Conservation (phyloP, 2,113 vertebrate genomes). For the Entelurus aequoreus region DNA sequence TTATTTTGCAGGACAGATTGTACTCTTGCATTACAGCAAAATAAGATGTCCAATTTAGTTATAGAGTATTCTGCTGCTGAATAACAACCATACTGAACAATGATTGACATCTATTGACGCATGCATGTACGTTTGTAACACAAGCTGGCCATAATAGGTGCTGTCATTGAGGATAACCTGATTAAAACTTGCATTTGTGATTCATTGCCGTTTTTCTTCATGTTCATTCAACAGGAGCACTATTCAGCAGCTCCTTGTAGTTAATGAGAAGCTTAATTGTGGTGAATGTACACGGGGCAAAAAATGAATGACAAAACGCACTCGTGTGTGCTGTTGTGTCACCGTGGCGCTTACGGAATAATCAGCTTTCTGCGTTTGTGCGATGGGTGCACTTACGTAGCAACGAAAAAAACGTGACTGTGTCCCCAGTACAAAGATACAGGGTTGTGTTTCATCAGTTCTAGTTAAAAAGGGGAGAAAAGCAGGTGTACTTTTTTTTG, state of each 20-base stretch:
- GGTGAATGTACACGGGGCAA: slow-evolving; percentile 34
- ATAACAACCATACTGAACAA: neutral
- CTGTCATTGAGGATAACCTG: slow-evolving; percentile 29
- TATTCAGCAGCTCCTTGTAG: slow-evolving; percentile 51
- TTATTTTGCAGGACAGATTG: too few relatives aligned
- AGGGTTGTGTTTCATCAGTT: neutral
- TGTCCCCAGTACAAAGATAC: neutral
- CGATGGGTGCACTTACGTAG: slow-evolving; percentile 36
- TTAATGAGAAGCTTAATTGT: slow-evolving; percentile 64
- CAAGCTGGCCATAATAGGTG: slow-evolving; percentile 20
- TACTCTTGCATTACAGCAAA: neutral
- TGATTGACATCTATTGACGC: neutral
- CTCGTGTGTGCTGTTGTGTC: slow-evolving; percentile 37
- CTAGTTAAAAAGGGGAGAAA: neutral
- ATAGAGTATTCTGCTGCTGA: neutral
- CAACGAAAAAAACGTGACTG: slow-evolving; percentile 18
- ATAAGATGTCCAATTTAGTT: neutral
- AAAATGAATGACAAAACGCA: slow-evolving; percentile 63
- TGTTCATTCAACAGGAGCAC: slow-evolving; percentile 7
- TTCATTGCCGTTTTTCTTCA: slow-evolving; percentile 39
- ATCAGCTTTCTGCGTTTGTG: slow-evolving; percentile 35
- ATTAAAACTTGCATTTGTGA: slow-evolving; percentile 45
- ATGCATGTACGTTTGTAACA: slow-evolving; percentile 8
- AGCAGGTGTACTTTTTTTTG: neutral
- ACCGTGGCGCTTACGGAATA: slow-evolving; percentile 49